Conservation (phyloP, 1,140 invertebrate species). For the Bombus turneri region DNA sequence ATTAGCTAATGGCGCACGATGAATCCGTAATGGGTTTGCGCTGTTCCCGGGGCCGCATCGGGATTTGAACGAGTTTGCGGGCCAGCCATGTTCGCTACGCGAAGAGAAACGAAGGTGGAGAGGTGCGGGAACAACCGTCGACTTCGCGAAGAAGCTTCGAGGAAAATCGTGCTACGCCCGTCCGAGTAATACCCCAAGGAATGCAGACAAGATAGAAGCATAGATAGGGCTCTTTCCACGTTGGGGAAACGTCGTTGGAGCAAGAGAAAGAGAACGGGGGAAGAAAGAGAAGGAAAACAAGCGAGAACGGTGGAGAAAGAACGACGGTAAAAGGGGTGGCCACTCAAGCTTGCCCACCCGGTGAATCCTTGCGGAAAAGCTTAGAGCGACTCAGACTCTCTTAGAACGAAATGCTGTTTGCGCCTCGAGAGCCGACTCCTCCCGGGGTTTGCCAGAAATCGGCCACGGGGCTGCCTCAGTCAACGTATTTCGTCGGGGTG, state of each 20-base stretch:
- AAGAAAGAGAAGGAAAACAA: neutral
- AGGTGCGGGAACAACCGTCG: slow-evolving; percentile 32
- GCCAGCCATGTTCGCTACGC: slow-evolving; percentile 46
- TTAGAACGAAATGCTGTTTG: slow-evolving; percentile 70
- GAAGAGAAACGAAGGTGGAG: neutral
- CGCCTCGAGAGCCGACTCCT: slow-evolving; percentile 46
- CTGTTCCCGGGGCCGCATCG: slow-evolving; percentile 78
- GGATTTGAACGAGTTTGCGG: slow-evolving; percentile 76
- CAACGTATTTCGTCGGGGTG: neutral
- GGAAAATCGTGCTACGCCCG: slow-evolving; percentile 58
- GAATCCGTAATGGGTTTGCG: slow-evolving; percentile 83
- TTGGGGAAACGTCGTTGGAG: slow-evolving; percentile 21
- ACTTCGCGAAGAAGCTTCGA: slow-evolving; percentile 58
- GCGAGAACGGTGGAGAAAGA: slow-evolving; percentile 32
- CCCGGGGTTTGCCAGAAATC: slow-evolving; percentile 30
- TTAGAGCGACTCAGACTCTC: slow-evolving; percentile 67
- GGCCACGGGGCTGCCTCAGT: neutral
- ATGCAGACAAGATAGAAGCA: slow-evolving; percentile 81
- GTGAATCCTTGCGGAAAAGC: slow-evolving; percentile 78
- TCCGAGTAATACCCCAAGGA: slow-evolving; percentile 81
- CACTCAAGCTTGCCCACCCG: slow-evolving; percentile 49
- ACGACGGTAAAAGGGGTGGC: slow-evolving; percentile 63
- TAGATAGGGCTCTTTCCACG: slow-evolving; percentile 70
- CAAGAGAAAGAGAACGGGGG: too few relatives aligned
- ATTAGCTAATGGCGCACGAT: slow-evolving; percentile 83